phyloP scores from a whole-genome alignment of 1,140 invertebrate species.

The Galendromus occidentalis region DNA sequence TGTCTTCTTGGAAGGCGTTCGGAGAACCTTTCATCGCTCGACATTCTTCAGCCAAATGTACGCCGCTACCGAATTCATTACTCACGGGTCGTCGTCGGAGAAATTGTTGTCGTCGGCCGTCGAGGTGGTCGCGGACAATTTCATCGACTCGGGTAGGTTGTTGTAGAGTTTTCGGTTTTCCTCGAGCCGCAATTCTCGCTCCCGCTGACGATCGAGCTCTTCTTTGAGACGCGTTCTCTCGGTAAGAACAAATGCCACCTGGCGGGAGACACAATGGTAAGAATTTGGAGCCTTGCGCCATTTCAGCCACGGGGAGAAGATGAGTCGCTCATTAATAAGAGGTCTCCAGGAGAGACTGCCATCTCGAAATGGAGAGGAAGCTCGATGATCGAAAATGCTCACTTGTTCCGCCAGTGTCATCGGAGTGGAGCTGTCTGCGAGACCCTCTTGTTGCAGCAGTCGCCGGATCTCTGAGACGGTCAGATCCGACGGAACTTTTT shows the following conservation, averaged over 20 bases:
- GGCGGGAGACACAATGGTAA: background rate
- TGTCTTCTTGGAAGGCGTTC: too few species aligned
- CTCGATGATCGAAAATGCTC: background rate
- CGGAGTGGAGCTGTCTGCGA: background rate
- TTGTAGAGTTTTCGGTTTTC: conserved; percentile 16
- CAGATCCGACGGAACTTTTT: background rate
- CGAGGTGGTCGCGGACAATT: conserved; percentile 7
- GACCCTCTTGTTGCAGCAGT: background rate
- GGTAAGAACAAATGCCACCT: conserved; percentile 16
- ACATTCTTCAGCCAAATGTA: too few species aligned
- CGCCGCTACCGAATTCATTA: too few species aligned
- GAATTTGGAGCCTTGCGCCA: too few species aligned
- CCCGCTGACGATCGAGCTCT: conserved; percentile 16
- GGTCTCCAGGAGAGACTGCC: too few species aligned
- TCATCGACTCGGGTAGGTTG: conserved; percentile 18
- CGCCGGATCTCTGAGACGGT: background rate
- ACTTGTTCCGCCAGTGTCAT: conserved; percentile 2
- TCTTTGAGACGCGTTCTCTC: conserved; percentile 15
- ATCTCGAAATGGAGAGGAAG: too few species aligned
- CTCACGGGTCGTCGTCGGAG: background rate
- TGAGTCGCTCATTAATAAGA: too few species aligned
- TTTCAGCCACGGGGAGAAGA: too few species aligned
- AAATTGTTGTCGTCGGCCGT: background rate
- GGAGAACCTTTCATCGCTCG: too few species aligned
- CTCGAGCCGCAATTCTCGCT: conserved; percentile 14